Evolutionary conservation across 1,140 invertebrate species (phyloP).

Genomic region (Apolygus lucorum): DNA sequence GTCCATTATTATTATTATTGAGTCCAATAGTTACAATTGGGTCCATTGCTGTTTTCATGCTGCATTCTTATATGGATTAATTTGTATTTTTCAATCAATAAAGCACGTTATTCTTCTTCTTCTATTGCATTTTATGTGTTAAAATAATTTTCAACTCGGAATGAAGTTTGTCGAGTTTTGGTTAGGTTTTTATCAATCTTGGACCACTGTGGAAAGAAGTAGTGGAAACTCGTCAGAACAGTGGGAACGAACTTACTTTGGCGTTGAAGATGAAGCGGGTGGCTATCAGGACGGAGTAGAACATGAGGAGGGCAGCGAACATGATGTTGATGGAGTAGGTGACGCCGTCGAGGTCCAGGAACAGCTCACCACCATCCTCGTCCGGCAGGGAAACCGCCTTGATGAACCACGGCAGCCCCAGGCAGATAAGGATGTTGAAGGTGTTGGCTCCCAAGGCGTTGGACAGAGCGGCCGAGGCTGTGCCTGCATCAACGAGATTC

Average conservation of each 20-base stretch:
- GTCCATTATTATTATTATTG: too few relatives aligned
- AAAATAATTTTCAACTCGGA: too few relatives aligned
- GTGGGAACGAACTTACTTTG: not conserved
- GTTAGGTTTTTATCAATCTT: too few relatives aligned
- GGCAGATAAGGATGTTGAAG: conserved; percentile 40
- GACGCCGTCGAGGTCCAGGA: conserved; percentile 31
- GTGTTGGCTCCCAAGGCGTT: conserved; percentile 41
- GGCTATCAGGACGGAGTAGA: conserved; percentile 31
- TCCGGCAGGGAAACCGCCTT: conserved; percentile 33
- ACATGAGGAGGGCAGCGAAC: conserved; percentile 29
- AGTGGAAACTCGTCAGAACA: too few relatives aligned
- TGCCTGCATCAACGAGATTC: conserved; percentile 1
- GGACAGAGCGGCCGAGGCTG: not conserved
- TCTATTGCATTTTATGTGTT: too few relatives aligned
- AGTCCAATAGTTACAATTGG: too few relatives aligned
- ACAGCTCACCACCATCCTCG: conserved; percentile 25
- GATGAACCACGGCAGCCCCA: conserved; percentile 40
- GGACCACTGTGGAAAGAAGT: too few relatives aligned
- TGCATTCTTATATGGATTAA: too few relatives aligned
- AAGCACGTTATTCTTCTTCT: too few relatives aligned
- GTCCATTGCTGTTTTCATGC: too few relatives aligned
- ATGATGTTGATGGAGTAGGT: conserved; percentile 34
- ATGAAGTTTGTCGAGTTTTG: too few relatives aligned
- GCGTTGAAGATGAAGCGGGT: not conserved
- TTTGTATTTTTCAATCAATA: too few relatives aligned